Conservation (phyloP, 2,888 invertebrate genomes). For the Protonemura montana region DNA sequence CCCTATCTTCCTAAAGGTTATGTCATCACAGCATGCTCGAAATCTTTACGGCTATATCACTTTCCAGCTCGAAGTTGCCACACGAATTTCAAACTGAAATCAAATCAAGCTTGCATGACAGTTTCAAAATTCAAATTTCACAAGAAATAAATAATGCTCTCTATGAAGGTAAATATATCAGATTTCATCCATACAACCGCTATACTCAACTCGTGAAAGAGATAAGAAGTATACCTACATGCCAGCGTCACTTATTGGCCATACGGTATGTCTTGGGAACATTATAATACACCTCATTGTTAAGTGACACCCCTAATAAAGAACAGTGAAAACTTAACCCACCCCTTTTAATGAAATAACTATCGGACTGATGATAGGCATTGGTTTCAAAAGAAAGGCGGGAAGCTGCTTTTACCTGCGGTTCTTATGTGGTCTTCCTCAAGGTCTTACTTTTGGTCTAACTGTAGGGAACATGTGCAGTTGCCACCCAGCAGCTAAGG, state of each 20-base stretch:
- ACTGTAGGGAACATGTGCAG: too few species aligned
- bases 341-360: slow-evolving; percentile 35
- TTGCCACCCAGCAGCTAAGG: background rate
- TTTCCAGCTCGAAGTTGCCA: background rate
- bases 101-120: background rate
- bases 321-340: slow-evolving; percentile 2
- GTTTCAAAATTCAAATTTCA: background rate
- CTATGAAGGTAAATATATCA: background rate
- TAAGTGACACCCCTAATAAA: slow-evolving; percentile 17
- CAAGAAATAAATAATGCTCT: background rate
- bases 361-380: background rate
- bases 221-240: background rate
- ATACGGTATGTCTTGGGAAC: background rate
- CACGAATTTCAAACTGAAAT: background rate
- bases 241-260: background rate
- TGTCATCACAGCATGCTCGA: background rate
- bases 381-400: slow-evolving; percentile 21
- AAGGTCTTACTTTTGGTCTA: background rate
- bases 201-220: background rate
- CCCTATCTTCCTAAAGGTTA: background rate
- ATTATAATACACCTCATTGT: slow-evolving; percentile 14
- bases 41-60: background rate
- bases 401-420: slow-evolving; percentile 1
- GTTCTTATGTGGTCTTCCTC: background rate
- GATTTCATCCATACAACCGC: background rate